Evolutionary conservation across 2,797 vertebrate genomes (phyloP).

Genomic region (Halcyon smyrnensis): DNA sequence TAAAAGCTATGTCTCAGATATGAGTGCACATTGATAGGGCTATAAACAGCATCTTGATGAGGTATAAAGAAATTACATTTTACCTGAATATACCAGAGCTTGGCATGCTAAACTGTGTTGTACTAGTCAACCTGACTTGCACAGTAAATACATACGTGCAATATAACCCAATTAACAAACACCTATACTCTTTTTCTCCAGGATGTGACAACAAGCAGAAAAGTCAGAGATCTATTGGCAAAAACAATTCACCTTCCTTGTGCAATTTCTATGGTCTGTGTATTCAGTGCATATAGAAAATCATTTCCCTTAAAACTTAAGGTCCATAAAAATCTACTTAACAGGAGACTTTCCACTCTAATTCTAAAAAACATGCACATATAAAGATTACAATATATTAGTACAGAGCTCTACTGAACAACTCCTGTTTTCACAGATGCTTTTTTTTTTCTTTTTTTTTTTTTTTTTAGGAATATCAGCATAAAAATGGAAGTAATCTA

Average conservation of each 20-base stretch:
- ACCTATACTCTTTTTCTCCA: not conserved
- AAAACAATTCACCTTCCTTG: not conserved
- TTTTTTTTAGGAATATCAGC: not conserved
- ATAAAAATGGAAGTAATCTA: constrained; percentile 1
- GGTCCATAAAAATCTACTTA: not conserved
- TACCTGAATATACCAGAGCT: not conserved
- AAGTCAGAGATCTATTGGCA: not conserved
- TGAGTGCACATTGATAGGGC: not conserved
- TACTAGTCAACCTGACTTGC: not conserved
- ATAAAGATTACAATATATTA: not conserved
- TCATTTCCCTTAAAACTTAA: not conserved
- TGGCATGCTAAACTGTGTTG: not conserved
- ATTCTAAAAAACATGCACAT: not conserved
- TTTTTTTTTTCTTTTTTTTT: not conserved
- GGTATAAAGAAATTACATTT: not conserved
- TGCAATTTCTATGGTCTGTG: not conserved
- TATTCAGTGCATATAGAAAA: not conserved
- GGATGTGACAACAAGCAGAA: not conserved
- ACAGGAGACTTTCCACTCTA: not conserved
- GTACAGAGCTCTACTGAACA: not conserved
- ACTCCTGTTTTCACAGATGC: not conserved
- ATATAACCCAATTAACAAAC: not conserved
- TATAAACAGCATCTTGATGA: not conserved
- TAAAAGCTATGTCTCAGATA: not conserved
- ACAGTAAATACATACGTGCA: not conserved